A percentile compares a stretch with the other conserved stretches of the same genome.
These are phyloP conservation scores for Drosophila gaucha DNA, from an alignment of 2,888 invertebrate species.

Conservation along the genomic window DNA sequence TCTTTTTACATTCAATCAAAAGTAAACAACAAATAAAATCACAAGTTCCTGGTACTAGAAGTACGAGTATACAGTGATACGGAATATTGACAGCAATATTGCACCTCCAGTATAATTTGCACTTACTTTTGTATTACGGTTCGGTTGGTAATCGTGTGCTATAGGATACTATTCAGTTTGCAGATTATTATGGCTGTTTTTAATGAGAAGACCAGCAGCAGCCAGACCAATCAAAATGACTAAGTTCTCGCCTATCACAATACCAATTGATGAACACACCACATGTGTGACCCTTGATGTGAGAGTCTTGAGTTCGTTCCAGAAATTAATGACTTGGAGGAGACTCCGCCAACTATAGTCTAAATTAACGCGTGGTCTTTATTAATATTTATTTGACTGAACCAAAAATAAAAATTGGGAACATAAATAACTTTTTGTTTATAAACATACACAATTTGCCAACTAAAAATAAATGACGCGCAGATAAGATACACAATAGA, in stretches of 20 bases:
- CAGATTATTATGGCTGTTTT: neutral
- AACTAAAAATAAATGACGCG: conserved; percentile 56
- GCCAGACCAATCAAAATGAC: neutral
- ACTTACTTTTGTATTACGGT: conserved; percentile 1
- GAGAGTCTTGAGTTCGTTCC: conserved; percentile 12
- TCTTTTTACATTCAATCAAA: conserved; percentile 58
- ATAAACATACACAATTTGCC: conserved; percentile 53
- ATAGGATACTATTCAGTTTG: neutral
- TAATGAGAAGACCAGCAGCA: neutral
- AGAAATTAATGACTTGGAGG: conserved; percentile 44
- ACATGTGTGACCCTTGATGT: conserved; percentile 39
- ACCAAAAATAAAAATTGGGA: conserved; percentile 55
- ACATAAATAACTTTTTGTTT: conserved; percentile 68
- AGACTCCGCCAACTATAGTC: conserved; percentile 41
- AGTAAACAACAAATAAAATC: conserved; percentile 39
- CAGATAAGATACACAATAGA: conserved; percentile 24
- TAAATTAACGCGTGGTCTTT: conserved; percentile 54
- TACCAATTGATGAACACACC: conserved; percentile 38
- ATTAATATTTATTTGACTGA: conserved; percentile 67
- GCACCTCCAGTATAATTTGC: conserved; percentile 3
- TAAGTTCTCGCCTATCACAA: conserved; percentile 8
- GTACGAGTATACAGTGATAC: conserved; percentile 13
- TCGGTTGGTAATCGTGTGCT: neutral
- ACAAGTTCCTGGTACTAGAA: conserved; percentile 35
- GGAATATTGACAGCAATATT: conserved; percentile 34